These are phyloP conservation scores for Liodrosophila aerea DNA, from an alignment of 2,888 invertebrate species.

Conservation along the genomic window DNA sequence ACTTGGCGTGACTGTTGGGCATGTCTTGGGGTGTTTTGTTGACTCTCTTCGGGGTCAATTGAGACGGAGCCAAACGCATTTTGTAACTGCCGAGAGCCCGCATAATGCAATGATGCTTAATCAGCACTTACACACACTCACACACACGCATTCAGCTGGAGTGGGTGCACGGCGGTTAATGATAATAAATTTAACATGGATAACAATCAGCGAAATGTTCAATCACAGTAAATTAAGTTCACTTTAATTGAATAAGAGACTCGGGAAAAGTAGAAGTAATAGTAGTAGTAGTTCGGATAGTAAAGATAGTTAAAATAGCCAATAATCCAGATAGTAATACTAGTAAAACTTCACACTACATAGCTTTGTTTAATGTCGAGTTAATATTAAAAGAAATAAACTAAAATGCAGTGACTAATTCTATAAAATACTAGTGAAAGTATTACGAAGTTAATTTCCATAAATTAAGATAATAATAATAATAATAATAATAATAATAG, in stretches of 20 bases:
- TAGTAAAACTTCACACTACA: no score
- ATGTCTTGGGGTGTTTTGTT: slow-evolving; percentile 7
- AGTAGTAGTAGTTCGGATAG: no score
- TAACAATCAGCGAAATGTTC: slow-evolving; percentile 74
- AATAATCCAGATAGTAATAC: no score
- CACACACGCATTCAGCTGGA: background rate
- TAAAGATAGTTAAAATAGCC: no score
- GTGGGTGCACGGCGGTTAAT: slow-evolving; percentile 39
- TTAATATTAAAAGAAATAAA: no score
- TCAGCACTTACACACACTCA: slow-evolving; percentile 57
- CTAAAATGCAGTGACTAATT: no score
- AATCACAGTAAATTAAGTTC: slow-evolving; percentile 82
- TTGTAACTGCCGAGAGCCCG: slow-evolving; percentile 62
- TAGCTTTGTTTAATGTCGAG: no score
- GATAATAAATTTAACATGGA: slow-evolving; percentile 68
- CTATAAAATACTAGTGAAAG: no score
- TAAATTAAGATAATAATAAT: no score
- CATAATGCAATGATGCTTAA: slow-evolving; percentile 70
- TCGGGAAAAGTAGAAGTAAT: slow-evolving; percentile 25
- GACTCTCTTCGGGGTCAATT: slow-evolving; percentile 60
- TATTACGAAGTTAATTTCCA: no score
- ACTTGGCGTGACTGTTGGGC: slow-evolving; percentile 15
- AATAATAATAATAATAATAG: no score
- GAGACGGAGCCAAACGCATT: slow-evolving; percentile 55
- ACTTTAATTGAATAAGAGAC: slow-evolving; percentile 81